Evolutionary conservation across 2,797 vertebrate species (phyloP).

Genomic region (Hydrophis major): DNA sequence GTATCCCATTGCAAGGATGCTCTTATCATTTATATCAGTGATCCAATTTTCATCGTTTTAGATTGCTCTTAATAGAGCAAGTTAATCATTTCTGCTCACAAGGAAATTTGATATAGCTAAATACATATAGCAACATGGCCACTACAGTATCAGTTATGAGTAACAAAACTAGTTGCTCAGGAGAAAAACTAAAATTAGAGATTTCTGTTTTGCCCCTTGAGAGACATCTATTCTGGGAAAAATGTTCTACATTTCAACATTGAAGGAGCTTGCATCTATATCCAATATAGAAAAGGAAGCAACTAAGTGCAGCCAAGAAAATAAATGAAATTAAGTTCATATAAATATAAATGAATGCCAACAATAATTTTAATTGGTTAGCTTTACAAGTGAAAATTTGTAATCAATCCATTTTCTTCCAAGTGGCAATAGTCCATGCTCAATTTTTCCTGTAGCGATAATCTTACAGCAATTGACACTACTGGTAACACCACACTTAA

Average conservation of each 20-base stretch:
- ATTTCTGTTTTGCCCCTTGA: not conserved
- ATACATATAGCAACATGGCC: constrained; percentile 2
- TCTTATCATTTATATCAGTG: not conserved
- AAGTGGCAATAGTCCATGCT: not conserved
- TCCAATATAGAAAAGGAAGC: not conserved
- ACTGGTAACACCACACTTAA: not conserved
- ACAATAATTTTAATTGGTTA: not conserved
- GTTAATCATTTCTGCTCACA: constrained; percentile 21
- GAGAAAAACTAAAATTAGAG: not conserved
- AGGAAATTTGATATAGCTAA: not conserved
- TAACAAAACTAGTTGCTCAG: constrained; percentile 15
- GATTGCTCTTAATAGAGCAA: constrained; percentile 3
- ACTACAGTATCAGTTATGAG: constrained; percentile 1
- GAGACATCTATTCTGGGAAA: not conserved
- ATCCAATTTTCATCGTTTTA: not conserved
- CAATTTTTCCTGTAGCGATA: not conserved
- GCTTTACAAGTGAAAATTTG: not conserved
- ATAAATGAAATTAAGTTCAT: not conserved
- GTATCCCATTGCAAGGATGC: not conserved
- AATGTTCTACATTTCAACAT: not conserved
- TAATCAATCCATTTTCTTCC: not conserved
- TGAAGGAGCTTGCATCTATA: not conserved
- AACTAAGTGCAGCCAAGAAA: not conserved
- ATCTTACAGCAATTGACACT: not conserved
- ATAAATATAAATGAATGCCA: not conserved